Evolutionary conservation across 1,140 invertebrate genomes (phyloP).

Genomic region (Sipha flava): DNA sequence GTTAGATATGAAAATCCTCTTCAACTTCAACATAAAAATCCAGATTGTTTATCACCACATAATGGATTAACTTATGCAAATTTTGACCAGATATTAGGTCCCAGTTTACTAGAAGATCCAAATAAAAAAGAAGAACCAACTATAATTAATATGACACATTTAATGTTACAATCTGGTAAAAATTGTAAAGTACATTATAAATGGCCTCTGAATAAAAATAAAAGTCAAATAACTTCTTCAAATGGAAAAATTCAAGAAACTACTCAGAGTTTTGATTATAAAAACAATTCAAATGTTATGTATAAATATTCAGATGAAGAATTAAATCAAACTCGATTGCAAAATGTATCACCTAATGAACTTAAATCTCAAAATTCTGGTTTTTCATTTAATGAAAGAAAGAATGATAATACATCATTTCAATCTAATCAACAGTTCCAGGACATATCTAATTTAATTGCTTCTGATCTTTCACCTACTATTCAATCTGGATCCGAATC

Average conservation of each 20-base stretch:
- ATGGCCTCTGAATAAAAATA: slow-evolving; percentile 21
- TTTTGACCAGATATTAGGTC: background rate
- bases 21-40: background rate
- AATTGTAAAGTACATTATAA: slow-evolving; percentile 21
- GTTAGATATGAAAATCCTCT: background rate
- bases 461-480: background rate
- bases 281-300: background rate
- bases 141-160: background rate
- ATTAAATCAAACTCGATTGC: background rate
- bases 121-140: background rate
- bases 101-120: background rate
- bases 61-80: background rate
- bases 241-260: background rate
- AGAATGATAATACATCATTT: background rate
- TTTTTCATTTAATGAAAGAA: background rate
- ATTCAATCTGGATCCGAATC: background rate
- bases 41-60: background rate
- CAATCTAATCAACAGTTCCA: slow-evolving; percentile 6
- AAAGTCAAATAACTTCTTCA: background rate
- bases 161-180: background rate
- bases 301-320: background rate
- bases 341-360: background rate
- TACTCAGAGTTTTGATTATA: background rate
- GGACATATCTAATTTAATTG: background rate
- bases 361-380: background rate